Evolutionary conservation across 1,140 invertebrate species (phyloP).

Genomic region (Zaprionus taronus): DNA sequence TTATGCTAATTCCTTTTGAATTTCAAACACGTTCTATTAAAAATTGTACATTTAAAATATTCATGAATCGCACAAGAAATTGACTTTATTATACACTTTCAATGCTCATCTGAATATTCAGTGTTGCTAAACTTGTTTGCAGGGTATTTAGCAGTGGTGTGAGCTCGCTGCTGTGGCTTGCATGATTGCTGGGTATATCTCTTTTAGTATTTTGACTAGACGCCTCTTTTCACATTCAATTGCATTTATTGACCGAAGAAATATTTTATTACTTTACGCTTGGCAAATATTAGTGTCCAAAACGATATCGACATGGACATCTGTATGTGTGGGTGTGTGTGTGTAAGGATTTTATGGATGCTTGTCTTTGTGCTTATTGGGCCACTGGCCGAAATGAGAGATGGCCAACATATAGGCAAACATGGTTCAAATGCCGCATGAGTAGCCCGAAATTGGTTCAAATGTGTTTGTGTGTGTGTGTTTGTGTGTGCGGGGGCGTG

Average conservation of each 20-base stretch:
- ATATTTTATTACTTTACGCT: constrained; percentile 81
- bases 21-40: too few species aligned
- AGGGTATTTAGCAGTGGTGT: neutral
- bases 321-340: constrained; percentile 7
- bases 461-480: neutral
- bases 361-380: constrained; percentile 50
- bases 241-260: constrained; percentile 74
- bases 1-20: too few species aligned
- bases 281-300: constrained; percentile 73
- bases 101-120: neutral
- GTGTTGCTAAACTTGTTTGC: neutral
- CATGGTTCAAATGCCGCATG: constrained; percentile 5
- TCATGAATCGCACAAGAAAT: too few species aligned
- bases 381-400: constrained; percentile 36
- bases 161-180: neutral
- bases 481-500: constrained; percentile 1
- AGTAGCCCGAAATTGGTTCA: constrained; percentile 2
- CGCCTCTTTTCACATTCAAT: constrained; percentile 63
- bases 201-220: constrained; percentile 24
- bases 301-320: constrained; percentile 47
- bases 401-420: constrained; percentile 22
- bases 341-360: constrained; percentile 24
- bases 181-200: constrained; percentile 2
- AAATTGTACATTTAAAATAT: too few species aligned
- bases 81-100: too few species aligned